Evolutionary conservation across 2,888 invertebrate species (phyloP).

Genomic region (Neoascia interrupta): DNA sequence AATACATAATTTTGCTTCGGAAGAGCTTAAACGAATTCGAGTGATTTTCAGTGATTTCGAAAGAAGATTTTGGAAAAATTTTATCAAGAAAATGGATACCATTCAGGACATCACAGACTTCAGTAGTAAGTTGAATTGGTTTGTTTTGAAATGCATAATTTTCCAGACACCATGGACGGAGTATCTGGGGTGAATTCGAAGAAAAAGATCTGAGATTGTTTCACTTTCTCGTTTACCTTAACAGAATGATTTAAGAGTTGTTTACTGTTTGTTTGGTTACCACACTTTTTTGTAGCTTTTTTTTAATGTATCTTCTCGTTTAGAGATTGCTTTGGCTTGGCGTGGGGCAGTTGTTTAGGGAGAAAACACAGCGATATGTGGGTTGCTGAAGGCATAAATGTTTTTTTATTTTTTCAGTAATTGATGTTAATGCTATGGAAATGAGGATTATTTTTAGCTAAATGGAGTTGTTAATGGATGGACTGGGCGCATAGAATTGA

Average conservation of each 20-base stretch:
- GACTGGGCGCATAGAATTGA: too few species aligned
- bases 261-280: slow-evolving; percentile 44
- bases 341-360: slow-evolving; percentile 4
- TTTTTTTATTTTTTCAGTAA: slow-evolving; percentile 37
- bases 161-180: too few species aligned
- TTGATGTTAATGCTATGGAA: slow-evolving; percentile 39
- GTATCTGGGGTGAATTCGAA: too few species aligned
- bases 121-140: slow-evolving; percentile 41
- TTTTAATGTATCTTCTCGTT: slow-evolving; percentile 33
- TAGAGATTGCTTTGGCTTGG: slow-evolving; percentile 18
- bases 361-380: slow-evolving; percentile 18
- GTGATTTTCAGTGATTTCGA: not conserved
- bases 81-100: slow-evolving; percentile 40
- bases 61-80: not conserved
- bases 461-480: not conserved
- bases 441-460: slow-evolving; percentile 46
- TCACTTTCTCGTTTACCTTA: too few species aligned
- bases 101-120: slow-evolving; percentile 62
- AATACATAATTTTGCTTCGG: too few species aligned
- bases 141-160: too few species aligned
- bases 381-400: slow-evolving; percentile 23
- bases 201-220: too few species aligned
- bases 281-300: slow-evolving; percentile 43
- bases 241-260: slow-evolving; percentile 22
- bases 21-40: not conserved